Percentiles rank a stretch among this genome's conserved stretches.
Evolutionary conservation across 2,113 vertebrate genomes (phyloP).

Genomic region (Ammodytes marinus): DNA sequence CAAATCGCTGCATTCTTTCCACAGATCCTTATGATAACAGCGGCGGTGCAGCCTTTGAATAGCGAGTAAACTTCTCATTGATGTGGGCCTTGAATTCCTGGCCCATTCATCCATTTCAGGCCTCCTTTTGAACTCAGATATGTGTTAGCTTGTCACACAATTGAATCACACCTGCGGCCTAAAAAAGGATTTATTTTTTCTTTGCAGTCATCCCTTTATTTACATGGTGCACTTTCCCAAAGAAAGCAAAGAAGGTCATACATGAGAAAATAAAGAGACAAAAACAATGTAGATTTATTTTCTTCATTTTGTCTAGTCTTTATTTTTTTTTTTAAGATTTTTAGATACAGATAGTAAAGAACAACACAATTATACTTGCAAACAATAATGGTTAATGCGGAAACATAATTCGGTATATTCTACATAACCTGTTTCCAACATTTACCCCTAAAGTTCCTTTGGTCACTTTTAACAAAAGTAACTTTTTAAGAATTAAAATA

Average conservation of each 20-base stretch:
- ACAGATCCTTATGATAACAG: conserved; percentile 72
- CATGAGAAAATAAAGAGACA: not conserved
- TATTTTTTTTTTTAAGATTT: not conserved
- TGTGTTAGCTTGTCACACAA: conserved; percentile 63
- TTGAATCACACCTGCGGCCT: conserved; percentile 41
- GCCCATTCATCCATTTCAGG: conserved; percentile 66
- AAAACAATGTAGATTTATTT: not conserved
- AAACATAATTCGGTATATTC: not conserved
- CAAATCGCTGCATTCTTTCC: conserved; percentile 71
- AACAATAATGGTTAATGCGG: not conserved
- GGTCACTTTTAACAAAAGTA: not conserved
- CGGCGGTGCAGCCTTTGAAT: conserved; percentile 52
- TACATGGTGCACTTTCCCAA: not conserved
- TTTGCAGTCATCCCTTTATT: conserved; percentile 9
- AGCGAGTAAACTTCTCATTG: conserved; percentile 62
- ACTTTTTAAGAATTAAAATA: not conserved
- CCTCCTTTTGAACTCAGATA: conserved; percentile 66
- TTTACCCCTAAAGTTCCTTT: not conserved
- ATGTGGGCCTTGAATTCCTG: conserved; percentile 67
- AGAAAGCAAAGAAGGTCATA: conserved; percentile 16
- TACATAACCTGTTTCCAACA: not conserved
- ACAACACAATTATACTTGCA: conserved; percentile 1
- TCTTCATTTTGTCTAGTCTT: not conserved
- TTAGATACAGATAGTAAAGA: not conserved
- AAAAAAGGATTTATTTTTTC: conserved; percentile 30